Evolutionary conservation across 2,888 invertebrate genomes (phyloP).

Genomic region (Cataglyphis cursor): DNA sequence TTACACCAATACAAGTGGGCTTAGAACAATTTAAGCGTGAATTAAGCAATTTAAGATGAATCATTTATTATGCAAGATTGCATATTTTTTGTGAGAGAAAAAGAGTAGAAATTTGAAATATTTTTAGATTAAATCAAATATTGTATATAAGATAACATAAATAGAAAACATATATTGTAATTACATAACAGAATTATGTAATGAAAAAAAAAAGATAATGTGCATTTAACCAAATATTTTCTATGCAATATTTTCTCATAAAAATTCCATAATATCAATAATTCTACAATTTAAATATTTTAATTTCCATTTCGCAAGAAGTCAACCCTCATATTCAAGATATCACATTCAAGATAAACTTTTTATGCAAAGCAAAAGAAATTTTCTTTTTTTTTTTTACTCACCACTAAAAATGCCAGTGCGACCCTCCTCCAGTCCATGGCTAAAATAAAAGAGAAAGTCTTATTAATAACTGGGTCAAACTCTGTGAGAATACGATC

Average conservation of each 20-base stretch:
- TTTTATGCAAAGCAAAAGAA: neutral
- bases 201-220: neutral
- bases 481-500: slow-evolving; percentile 73
- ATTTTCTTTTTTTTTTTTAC: slow-evolving; percentile 65
- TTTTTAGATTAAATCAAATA: neutral
- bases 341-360: neutral
- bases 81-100: neutral
- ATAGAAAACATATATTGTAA: neutral
- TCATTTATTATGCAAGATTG: neutral
- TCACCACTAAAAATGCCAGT: slow-evolving; percentile 83
- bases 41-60: neutral
- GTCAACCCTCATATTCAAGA: too few relatives aligned
- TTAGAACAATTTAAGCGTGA: neutral
- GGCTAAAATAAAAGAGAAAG: slow-evolving; percentile 86
- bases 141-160: neutral
- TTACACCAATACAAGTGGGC: neutral
- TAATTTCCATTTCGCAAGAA: neutral
- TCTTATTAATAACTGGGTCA: slow-evolving; percentile 84
- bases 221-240: neutral
- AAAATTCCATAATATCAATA: neutral
- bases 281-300: neutral
- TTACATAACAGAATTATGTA: neutral
- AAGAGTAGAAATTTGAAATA: neutral
- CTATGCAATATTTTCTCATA: neutral
- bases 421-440: slow-evolving; percentile 84